Evolutionary conservation across 2,797 vertebrate species (phyloP).

Genomic region (Thalassophryne amazonica): DNA sequence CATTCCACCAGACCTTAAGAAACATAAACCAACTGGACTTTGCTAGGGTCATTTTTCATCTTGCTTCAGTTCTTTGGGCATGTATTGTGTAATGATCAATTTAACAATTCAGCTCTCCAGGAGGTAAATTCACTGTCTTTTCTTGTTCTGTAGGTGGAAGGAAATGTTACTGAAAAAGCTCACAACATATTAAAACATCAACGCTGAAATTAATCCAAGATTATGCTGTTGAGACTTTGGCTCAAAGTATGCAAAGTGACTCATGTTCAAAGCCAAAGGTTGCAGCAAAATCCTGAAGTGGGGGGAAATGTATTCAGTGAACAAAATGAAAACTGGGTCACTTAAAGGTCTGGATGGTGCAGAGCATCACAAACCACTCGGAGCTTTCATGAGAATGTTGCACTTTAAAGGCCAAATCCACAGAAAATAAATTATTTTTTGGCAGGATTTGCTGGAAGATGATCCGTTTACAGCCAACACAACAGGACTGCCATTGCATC

Average conservation of each 20-base stretch:
- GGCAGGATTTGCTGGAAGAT: too few relatives aligned
- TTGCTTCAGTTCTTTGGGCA: constrained; percentile 26
- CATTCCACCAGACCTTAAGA: constrained; percentile 68
- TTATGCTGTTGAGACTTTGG: neutral
- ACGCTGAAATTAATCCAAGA: too few relatives aligned
- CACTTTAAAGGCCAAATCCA: neutral
- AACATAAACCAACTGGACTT: constrained; percentile 74
- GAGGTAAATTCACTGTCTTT: constrained; percentile 34
- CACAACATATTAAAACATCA: too few relatives aligned
- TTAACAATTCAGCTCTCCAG: constrained; percentile 41
- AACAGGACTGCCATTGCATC: too few relatives aligned
- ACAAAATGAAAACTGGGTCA: constrained; percentile 26
- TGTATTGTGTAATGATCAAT: constrained; percentile 58
- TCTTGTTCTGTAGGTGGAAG: neutral
- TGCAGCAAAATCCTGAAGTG: neutral
- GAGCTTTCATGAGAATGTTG: neutral
- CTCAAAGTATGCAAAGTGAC: constrained; percentile 1
- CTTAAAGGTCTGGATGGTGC: neutral
- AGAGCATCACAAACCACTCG: neutral
- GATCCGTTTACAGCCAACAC: too few relatives aligned
- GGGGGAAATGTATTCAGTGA: neutral
- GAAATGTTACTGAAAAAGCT: neutral
- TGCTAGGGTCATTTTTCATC: constrained; percentile 69
- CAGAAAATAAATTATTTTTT: too few relatives aligned
- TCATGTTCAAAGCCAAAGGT: constrained; percentile 7